These are phyloP conservation scores for Phyllopteryx taeniolatus DNA, from an alignment of 2,113 vertebrate genomes.

Conservation along the genomic window DNA sequence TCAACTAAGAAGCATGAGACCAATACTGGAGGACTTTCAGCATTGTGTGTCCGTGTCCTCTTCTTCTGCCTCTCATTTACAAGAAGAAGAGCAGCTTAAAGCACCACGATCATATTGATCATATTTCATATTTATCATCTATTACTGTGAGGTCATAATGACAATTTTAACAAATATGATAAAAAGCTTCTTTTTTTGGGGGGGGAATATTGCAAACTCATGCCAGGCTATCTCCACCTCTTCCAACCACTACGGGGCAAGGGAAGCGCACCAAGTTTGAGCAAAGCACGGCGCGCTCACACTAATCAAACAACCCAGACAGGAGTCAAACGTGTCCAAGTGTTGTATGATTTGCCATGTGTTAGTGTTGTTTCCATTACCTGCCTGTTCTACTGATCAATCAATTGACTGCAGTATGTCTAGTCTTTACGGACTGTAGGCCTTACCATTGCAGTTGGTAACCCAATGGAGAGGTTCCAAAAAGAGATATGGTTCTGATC, in stretches of 20 bases:
- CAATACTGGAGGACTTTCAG: not conserved
- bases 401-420: not conserved
- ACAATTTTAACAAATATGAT: too few species aligned
- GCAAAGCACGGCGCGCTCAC: not conserved
- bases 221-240: not conserved
- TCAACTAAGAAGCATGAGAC: not conserved
- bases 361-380: not conserved
- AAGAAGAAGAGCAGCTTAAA: not conserved
- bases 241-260: not conserved
- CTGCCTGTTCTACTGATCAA: not conserved
- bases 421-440: not conserved
- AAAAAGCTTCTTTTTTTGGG: too few species aligned
- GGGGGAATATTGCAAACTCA: not conserved
- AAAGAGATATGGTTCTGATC: not conserved
- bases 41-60: not conserved
- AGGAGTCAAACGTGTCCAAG: not conserved
- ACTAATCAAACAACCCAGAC: not conserved
- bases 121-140: too few species aligned
- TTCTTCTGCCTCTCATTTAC: not conserved
- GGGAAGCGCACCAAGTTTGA: not conserved
- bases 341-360: not conserved
- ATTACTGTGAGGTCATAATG: too few species aligned
- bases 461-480: not conserved
- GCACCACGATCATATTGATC: not conserved
- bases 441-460: not conserved